Evolutionary conservation across 2,888 invertebrate genomes (phyloP).

Genomic region (Acleris emargana): DNA sequence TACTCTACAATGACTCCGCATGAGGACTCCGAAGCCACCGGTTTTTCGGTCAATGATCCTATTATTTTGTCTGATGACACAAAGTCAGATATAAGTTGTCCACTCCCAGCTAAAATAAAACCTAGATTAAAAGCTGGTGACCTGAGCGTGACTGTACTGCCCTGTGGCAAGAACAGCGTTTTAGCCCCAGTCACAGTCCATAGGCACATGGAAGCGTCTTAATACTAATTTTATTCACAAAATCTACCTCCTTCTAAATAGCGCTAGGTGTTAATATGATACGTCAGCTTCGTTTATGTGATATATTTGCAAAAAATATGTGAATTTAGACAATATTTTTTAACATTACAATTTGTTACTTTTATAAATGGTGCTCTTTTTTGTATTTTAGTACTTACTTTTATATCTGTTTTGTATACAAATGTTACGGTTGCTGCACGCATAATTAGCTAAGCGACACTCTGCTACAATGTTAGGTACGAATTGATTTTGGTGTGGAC

Average conservation of each 20-base stretch:
- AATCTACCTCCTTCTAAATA: slow-evolving; percentile 61
- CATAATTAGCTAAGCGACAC: too few species aligned
- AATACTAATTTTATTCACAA: slow-evolving; percentile 49
- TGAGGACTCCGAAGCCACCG: slow-evolving; percentile 93
- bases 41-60: slow-evolving; percentile 88
- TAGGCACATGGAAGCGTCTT: slow-evolving; percentile 92
- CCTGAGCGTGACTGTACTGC: slow-evolving; percentile 76
- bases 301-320: slow-evolving; percentile 43
- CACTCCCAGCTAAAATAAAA: slow-evolving; percentile 78
- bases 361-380: slow-evolving; percentile 40
- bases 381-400: slow-evolving; percentile 19
- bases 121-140: slow-evolving; percentile 70
- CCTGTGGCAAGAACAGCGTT: slow-evolving; percentile 84
- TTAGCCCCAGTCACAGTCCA: slow-evolving; percentile 96
- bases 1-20: slow-evolving; percentile 97
- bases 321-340: slow-evolving; percentile 35
- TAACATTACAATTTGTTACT: slow-evolving; percentile 26
- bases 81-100: slow-evolving; percentile 83
- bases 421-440: not conserved
- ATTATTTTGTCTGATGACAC: slow-evolving; percentile 81
- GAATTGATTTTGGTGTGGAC: too few species aligned
- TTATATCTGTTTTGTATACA: slow-evolving; percentile 13
- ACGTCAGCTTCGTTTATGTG: slow-evolving; percentile 36
- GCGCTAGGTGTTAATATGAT: slow-evolving; percentile 28
- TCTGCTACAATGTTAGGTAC: too few species aligned